These are phyloP conservation scores for Limnephilus marmoratus DNA, from an alignment of 2,888 invertebrate species.

Conservation along the genomic window DNA sequence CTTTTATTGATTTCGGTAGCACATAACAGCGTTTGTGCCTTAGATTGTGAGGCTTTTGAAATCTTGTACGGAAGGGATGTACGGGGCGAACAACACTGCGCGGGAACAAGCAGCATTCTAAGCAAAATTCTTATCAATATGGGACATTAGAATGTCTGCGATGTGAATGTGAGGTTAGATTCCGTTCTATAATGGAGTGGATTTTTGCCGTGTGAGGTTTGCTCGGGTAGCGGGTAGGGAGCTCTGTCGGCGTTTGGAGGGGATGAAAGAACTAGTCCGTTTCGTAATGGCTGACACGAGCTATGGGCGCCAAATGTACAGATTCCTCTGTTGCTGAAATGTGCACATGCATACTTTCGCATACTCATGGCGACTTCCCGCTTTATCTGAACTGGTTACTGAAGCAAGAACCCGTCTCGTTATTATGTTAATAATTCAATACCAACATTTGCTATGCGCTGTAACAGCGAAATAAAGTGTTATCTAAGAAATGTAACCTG, in stretches of 20 bases:
- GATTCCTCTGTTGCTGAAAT: conserved; percentile 14
- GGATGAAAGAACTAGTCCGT: conserved; percentile 47
- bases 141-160: conserved; percentile 66
- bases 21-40: conserved; percentile 79
- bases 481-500: not conserved
- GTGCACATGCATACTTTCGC: not conserved
- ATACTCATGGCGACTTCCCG: not conserved
- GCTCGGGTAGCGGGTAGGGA: conserved; percentile 31
- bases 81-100: conserved; percentile 68
- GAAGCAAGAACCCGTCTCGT: not conserved
- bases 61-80: conserved; percentile 47
- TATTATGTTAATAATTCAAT: not conserved
- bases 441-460: not conserved
- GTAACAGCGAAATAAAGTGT: not conserved
- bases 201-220: conserved; percentile 64
- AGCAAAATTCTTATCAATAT: conserved; percentile 66
- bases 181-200: conserved; percentile 65
- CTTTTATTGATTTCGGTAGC: conserved; percentile 86
- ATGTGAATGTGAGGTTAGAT: conserved; percentile 65
- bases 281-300: conserved; percentile 44
- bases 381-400: not conserved
- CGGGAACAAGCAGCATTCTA: conserved; percentile 58
- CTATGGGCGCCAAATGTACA: not conserved
- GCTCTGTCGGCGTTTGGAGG: conserved; percentile 40
- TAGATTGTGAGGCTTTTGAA: conserved; percentile 62